phyloP scores from a whole-genome alignment of 2,797 vertebrate genomes.

The Hippoglossus hippoglossus region DNA sequence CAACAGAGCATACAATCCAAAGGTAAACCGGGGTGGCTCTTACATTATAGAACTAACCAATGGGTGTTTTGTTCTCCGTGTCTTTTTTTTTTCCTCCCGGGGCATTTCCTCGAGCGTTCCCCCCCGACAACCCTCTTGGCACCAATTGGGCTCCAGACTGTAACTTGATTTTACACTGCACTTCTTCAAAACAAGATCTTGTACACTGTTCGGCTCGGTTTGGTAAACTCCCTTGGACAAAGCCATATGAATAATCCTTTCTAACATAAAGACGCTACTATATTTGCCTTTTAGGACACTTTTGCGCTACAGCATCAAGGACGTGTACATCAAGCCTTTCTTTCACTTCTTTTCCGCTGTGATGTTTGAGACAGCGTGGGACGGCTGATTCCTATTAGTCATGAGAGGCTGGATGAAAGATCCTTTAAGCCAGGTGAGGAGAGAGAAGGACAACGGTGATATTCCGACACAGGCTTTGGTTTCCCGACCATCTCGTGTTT shows the following conservation, averaged over 20 bases:
- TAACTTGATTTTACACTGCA: slow-evolving; percentile 42
- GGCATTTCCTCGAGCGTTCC: slow-evolving; percentile 53
- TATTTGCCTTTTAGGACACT: neutral
- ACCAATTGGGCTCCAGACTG: slow-evolving; percentile 9
- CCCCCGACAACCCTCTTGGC: slow-evolving; percentile 27
- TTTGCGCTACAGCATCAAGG: neutral
- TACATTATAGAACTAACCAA: slow-evolving; percentile 7
- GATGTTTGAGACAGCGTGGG: slow-evolving; percentile 32
- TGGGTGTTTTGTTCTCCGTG: neutral
- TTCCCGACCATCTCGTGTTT: slow-evolving; percentile 78
- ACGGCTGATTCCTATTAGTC: slow-evolving; percentile 67
- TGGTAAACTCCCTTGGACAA: slow-evolving; percentile 9
- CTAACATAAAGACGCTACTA: slow-evolving; percentile 8
- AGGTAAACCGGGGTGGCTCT: neutral
- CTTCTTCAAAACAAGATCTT: slow-evolving; percentile 34
- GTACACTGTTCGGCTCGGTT: slow-evolving; percentile 3
- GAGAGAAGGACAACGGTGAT: slow-evolving; percentile 73
- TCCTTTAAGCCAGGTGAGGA: slow-evolving; percentile 75
- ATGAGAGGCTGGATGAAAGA: slow-evolving; percentile 74
- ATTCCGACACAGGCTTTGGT: slow-evolving; percentile 77
- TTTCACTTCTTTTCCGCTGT: slow-evolving; percentile 40
- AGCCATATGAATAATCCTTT: slow-evolving; percentile 15
- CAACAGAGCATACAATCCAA: neutral
- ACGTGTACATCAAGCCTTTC: neutral
- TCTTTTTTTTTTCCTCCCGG: slow-evolving; percentile 27